These are phyloP conservation scores for Enteromius fasciolatus DNA, from an alignment of 2,797 vertebrate species.

Conservation along the genomic window DNA sequence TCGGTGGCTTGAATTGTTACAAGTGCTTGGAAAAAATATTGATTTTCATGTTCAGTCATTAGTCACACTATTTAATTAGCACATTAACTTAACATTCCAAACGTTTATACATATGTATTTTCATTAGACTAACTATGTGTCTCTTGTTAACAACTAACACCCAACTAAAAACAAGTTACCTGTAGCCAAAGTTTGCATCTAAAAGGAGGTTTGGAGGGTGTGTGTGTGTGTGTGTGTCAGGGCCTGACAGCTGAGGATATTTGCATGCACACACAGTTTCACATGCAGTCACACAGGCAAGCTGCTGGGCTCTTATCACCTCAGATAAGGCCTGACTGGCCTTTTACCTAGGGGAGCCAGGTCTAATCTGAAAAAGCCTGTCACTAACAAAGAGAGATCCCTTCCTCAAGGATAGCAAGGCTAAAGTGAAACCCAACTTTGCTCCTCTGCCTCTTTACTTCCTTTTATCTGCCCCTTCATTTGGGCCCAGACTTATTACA, in stretches of 20 bases:
- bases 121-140: too few species aligned
- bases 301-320: slow-evolving; percentile 65
- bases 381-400: slow-evolving; percentile 63
- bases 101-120: neutral
- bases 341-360: slow-evolving; percentile 66
- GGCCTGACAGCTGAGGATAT: slow-evolving; percentile 57
- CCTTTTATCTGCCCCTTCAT: slow-evolving; percentile 59
- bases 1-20: neutral
- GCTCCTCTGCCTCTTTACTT: slow-evolving; percentile 44
- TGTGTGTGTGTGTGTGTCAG: slow-evolving; percentile 27
- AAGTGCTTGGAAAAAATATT: neutral
- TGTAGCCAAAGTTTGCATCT: slow-evolving; percentile 44
- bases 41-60: neutral
- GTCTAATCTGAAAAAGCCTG: slow-evolving; percentile 65
- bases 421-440: slow-evolving; percentile 63
- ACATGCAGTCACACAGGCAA: slow-evolving; percentile 63
- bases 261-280: slow-evolving; percentile 62
- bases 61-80: neutral
- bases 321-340: slow-evolving; percentile 66
- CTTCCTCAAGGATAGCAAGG: slow-evolving; percentile 59
- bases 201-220: slow-evolving; percentile 27
- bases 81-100: neutral
- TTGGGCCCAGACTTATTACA: slow-evolving; percentile 47
- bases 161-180: neutral
- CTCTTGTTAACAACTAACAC: neutral